phyloP scores from a whole-genome alignment of 2,888 invertebrate species.

The Tigriopus californicus region DNA sequence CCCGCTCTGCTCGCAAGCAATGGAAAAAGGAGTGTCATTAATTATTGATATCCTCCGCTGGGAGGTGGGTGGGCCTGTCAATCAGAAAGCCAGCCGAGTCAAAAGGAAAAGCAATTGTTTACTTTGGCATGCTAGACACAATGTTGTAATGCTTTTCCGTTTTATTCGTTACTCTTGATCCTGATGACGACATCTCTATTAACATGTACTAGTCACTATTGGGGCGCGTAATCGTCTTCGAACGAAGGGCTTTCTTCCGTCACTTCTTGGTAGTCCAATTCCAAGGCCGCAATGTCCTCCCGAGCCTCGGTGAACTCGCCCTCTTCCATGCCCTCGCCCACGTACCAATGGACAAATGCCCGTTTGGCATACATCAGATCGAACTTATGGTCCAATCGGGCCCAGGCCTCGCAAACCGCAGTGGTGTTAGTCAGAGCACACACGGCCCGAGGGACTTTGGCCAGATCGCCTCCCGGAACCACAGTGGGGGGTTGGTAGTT shows the following conservation, averaged over 20 bases:
- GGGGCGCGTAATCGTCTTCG: too few species aligned
- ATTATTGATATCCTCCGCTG: too few species aligned
- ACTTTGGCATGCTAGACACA: too few species aligned
- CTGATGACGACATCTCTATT: too few species aligned
- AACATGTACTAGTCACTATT: too few species aligned
- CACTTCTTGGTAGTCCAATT: conserved; percentile 15
- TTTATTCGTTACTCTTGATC: too few species aligned
- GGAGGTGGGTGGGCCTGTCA: too few species aligned
- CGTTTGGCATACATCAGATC: conserved; percentile 37
- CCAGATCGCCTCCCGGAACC: conserved; percentile 80
- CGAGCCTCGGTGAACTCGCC: conserved; percentile 17
- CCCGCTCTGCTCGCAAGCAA: too few species aligned
- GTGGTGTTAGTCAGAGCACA: conserved; percentile 28
- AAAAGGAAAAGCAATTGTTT: too few species aligned
- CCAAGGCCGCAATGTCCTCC: conserved; percentile 16
- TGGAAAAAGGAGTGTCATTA: too few species aligned
- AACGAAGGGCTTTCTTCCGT: background rate
- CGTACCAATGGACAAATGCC: conserved; percentile 37
- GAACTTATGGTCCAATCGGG: conserved; percentile 36
- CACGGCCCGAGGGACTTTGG: conserved; percentile 33
- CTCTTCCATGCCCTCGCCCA: conserved; percentile 17
- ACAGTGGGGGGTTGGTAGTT: conserved; percentile 42
- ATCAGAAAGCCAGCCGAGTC: too few species aligned
- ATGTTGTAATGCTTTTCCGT: too few species aligned
- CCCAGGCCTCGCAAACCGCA: conserved; percentile 37